Evolutionary conservation across 2,797 vertebrate species (phyloP), one percentile per base, ranked within the genome.

Genomic region (Argyrosomus regius): DNA sequence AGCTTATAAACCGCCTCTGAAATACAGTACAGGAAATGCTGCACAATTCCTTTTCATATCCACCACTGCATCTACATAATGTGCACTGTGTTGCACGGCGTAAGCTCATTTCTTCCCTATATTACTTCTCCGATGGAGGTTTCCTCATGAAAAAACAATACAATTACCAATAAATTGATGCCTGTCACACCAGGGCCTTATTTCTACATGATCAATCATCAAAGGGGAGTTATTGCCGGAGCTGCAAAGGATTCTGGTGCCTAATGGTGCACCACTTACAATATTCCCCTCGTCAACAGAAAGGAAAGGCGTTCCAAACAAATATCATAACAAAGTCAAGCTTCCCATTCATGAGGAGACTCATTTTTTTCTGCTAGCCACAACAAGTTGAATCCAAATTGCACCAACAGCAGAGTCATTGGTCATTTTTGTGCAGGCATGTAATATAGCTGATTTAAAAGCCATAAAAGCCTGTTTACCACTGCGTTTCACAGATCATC

Each of bases 401-500:
- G 76, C 81, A 77, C 58, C 80, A 62, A 88, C 75, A 63, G 62
- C 59, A 35, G 70, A 84, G 58, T 80, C 75, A 68, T 71, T 61
- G 86, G 88, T 84, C 87, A 83, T 88, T 84, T 74, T 75, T 22
- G 53, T 67, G 80, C 75, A 41, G 85, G 72, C 56, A 28, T 80
- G 82, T 87, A 88, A 90, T 79, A 43, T 26, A 59, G 84, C 87
- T 80, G 90, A 91, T 93, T 91, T 92, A 87, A 94, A 90, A 85
- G 77, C 83, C 81, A 85, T 87, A 91, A 92, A 91, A 91, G 77
- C 85, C 80, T 92, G 93, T 94, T 95, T 93, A 93, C 91, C 84
- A 79, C 86, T 85, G 88, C 88, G 91, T 88, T 87, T 93, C 92
- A 89, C 89, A 91, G 90, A 95, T 95, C 93, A 93, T 95, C 92